Percentiles rank a stretch among this genome's conserved stretches.
These are phyloP conservation scores for Schrankia costaestrigalis DNA, from an alignment of 2,888 invertebrate species.

Conservation along the genomic window DNA sequence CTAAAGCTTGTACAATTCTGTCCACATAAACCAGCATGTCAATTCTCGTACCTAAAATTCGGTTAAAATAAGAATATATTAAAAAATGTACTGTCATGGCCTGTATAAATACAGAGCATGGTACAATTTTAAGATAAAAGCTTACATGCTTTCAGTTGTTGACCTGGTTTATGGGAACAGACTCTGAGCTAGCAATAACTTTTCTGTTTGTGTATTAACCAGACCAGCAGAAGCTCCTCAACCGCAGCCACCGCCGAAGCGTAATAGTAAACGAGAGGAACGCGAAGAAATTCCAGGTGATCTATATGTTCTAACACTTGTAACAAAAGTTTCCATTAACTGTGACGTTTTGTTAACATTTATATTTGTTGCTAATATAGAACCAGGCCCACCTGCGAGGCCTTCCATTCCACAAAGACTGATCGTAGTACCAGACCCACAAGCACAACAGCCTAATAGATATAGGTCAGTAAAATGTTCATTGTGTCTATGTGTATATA, in stretches of 20 bases:
- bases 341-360: slow-evolving; percentile 28
- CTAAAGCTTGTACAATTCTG: slow-evolving; percentile 25
- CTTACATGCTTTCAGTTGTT: too few species aligned
- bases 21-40: too few species aligned
- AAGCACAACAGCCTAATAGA: slow-evolving; percentile 85
- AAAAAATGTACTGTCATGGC: too few species aligned
- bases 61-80: too few species aligned
- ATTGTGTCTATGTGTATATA: slow-evolving; percentile 1
- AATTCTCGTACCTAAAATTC: too few species aligned
- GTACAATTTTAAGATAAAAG: too few species aligned
- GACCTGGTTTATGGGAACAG: too few species aligned
- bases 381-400: slow-evolving; percentile 93
- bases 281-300: slow-evolving; percentile 82
- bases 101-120: too few species aligned
- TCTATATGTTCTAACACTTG: slow-evolving; percentile 28
- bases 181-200: slow-evolving; percentile 5
- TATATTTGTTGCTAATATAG: slow-evolving; percentile 64
- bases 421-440: slow-evolving; percentile 95
- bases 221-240: slow-evolving; percentile 83
- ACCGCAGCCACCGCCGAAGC: slow-evolving; percentile 82
- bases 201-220: slow-evolving; percentile 49
- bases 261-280: slow-evolving; percentile 78
- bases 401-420: slow-evolving; percentile 95
- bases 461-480: slow-evolving; percentile 62
- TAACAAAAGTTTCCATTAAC: slow-evolving; percentile 20